Evolutionary conservation across 2,113 vertebrate genomes (phyloP).

Genomic region (Malaclemys terrapin): DNA sequence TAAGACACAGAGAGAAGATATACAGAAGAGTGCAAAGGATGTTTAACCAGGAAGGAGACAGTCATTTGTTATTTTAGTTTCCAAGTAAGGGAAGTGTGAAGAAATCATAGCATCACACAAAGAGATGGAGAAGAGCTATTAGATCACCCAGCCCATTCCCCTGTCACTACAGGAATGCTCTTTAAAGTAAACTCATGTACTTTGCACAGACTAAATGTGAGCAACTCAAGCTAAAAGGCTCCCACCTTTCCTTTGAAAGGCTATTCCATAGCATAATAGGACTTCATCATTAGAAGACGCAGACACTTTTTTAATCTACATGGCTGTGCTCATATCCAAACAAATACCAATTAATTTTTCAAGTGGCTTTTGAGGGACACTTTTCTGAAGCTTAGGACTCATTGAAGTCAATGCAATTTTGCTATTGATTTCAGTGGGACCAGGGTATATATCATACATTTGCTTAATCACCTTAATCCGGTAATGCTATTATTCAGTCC

Average conservation of each 20-base stretch:
- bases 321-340: not conserved
- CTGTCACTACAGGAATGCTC: not conserved
- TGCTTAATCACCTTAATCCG: slow-evolving; percentile 8
- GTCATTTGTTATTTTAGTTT: slow-evolving; percentile 54
- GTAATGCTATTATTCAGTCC: not conserved
- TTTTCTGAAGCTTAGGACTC: slow-evolving; percentile 43
- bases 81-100: slow-evolving; percentile 28
- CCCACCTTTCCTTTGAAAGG: not conserved
- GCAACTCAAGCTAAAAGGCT: not conserved
- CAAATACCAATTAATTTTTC: slow-evolving; percentile 24
- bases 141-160: slow-evolving; percentile 16
- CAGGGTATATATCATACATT: not conserved
- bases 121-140: not conserved
- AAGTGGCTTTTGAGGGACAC: slow-evolving; percentile 46
- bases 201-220: not conserved
- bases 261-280: not conserved
- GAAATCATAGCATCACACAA: not conserved
- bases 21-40: slow-evolving; percentile 66
- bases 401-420: slow-evolving; percentile 11
- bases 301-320: slow-evolving; percentile 27
- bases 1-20: slow-evolving; percentile 55
- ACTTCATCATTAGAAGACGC: not conserved
- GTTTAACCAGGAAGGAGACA: slow-evolving; percentile 63
- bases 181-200: not conserved
- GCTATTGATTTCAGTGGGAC: not conserved